These are phyloP conservation scores for Tapera naevia DNA, from an alignment of 2,797 vertebrate species.

Conservation along the genomic window DNA sequence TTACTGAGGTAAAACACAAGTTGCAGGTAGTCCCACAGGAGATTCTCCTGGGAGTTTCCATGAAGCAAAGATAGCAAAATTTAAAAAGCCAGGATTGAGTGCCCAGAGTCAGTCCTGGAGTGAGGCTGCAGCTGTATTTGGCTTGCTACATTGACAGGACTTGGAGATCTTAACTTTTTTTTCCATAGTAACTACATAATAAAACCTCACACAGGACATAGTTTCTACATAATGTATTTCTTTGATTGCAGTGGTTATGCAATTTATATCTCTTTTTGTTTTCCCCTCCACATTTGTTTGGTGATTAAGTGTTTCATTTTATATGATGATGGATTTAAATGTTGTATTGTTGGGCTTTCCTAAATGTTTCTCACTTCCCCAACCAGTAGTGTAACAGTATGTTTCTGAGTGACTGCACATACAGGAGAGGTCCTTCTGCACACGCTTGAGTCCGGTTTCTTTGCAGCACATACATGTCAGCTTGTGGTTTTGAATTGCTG, in stretches of 20 bases:
- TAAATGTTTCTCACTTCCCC: background rate
- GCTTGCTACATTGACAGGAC: background rate
- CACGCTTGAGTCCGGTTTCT: background rate
- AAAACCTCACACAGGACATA: background rate
- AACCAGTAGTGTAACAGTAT: rapidly evolving
- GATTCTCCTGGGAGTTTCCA: background rate
- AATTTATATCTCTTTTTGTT: background rate
- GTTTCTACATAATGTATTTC: background rate
- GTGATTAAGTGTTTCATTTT: background rate
- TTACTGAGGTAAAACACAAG: background rate
- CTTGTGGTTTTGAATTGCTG: background rate
- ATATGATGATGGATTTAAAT: background rate
- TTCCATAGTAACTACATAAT: background rate
- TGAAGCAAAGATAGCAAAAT: background rate
- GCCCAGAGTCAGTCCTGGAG: background rate
- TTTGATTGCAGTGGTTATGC: background rate
- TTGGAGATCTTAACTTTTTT: background rate
- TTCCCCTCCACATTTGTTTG: background rate
- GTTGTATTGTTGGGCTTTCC: background rate
- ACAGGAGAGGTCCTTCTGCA: background rate
- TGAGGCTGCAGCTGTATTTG: background rate
- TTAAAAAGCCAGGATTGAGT: background rate
- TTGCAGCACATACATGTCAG: background rate
- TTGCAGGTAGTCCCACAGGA: slow-evolving; percentile 1
- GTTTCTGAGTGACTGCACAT: background rate